Evolutionary conservation across 2,113 vertebrate genomes (phyloP).

Genomic region (Otis tarda): DNA sequence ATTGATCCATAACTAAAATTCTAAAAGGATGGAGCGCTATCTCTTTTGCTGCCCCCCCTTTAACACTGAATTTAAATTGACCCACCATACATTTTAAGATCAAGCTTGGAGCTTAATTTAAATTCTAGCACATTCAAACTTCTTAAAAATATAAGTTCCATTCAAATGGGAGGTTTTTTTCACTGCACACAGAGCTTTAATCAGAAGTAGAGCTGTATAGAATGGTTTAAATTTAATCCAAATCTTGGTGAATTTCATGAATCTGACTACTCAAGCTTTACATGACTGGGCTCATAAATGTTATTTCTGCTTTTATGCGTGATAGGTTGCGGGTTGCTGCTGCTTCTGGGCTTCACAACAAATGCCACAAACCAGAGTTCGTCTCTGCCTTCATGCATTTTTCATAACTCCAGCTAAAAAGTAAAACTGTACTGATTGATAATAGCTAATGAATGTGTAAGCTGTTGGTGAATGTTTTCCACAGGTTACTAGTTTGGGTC

Average conservation of each 20-base stretch:
- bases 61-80: slow-evolving; percentile 33
- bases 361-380: neutral
- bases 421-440: slow-evolving; percentile 62
- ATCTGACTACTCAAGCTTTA: slow-evolving; percentile 72
- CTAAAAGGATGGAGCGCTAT: neutral
- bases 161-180: slow-evolving; percentile 58
- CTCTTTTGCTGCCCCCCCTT: neutral
- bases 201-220: slow-evolving; percentile 65
- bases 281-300: slow-evolving; percentile 54
- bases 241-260: slow-evolving; percentile 74
- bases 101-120: slow-evolving; percentile 60
- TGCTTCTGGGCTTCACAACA: slow-evolving; percentile 4
- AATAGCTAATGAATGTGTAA: slow-evolving; percentile 53
- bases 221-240: slow-evolving; percentile 75
- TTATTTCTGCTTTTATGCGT: slow-evolving; percentile 67
- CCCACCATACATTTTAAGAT: slow-evolving; percentile 18
- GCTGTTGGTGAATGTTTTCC: neutral
- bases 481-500: neutral
- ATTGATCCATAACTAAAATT: neutral
- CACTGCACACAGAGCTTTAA: slow-evolving; percentile 58
- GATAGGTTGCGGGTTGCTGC: neutral
- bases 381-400: slow-evolving; percentile 32
- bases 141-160: slow-evolving; percentile 59
- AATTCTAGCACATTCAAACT: slow-evolving; percentile 53
- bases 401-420: slow-evolving; percentile 46